Evolutionary conservation across 2,888 invertebrate genomes (phyloP).

Genomic region (Drosophila mettleri): DNA sequence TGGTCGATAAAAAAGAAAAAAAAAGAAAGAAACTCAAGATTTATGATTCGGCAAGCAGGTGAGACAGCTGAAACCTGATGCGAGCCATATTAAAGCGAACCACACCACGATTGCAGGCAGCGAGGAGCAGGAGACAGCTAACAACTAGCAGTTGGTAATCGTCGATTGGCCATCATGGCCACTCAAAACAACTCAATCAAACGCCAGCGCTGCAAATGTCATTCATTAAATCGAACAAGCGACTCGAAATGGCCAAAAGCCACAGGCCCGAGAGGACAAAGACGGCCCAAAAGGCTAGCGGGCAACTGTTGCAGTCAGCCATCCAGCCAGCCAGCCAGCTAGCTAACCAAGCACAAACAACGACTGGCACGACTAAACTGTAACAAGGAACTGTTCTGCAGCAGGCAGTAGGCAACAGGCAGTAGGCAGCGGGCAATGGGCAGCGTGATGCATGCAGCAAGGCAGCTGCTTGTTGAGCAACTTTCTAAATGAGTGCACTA

Average conservation of each 20-base stretch:
- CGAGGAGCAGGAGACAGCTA: constrained; percentile 28
- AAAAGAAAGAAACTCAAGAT: no score
- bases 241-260: constrained; percentile 54
- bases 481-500: constrained; percentile 81
- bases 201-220: constrained; percentile 69
- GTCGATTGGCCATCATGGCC: constrained; percentile 65
- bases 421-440: constrained; percentile 16
- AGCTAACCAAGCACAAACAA: constrained; percentile 46
- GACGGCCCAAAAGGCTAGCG: constrained; percentile 38
- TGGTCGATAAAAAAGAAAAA: constrained; percentile 41
- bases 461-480: constrained; percentile 76
- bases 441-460: constrained; percentile 48
- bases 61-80: constrained; percentile 21
- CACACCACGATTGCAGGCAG: constrained; percentile 16
- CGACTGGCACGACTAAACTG: constrained; percentile 73
- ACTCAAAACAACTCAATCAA: constrained; percentile 78
- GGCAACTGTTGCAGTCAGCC: constrained; percentile 39
- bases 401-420: constrained; percentile 10
- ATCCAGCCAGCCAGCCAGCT: neutral
- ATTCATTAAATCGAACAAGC: constrained; percentile 74
- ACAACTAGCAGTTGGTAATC: constrained; percentile 57
- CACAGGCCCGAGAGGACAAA: constrained; percentile 29
- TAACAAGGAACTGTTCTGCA: constrained; percentile 76
- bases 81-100: constrained; percentile 40
- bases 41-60: constrained; percentile 48